Evolutionary conservation across 2,888 invertebrate species (phyloP).

Genomic region (Euspilapteryx auroguttella): DNA sequence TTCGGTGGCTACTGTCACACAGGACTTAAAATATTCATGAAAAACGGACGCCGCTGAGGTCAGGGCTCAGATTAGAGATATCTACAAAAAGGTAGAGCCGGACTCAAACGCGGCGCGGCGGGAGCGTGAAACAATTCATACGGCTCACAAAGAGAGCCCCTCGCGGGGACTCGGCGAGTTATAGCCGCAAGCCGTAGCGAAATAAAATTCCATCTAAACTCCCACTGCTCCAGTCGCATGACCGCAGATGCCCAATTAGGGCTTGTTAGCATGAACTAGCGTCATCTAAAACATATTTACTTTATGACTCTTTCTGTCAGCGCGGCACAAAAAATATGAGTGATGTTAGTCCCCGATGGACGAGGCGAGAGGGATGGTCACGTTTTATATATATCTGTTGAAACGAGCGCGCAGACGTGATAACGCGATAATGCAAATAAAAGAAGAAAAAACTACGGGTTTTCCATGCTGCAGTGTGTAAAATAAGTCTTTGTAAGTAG

Average conservation of each 20-base stretch:
- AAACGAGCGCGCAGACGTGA: slow-evolving; percentile 31
- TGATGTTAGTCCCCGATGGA: slow-evolving; percentile 15
- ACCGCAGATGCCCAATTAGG: too few species aligned
- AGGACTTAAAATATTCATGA: slow-evolving; percentile 49
- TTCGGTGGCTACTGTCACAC: slow-evolving; percentile 27
- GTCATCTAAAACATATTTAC: too few species aligned
- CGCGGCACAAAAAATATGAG: too few species aligned
- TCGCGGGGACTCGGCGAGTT: slow-evolving; percentile 9
- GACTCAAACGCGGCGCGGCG: too few species aligned
- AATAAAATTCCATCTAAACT: slow-evolving; percentile 31
- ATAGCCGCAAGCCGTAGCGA: slow-evolving; percentile 11
- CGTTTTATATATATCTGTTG: slow-evolving; percentile 42
- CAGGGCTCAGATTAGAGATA: slow-evolving; percentile 33
- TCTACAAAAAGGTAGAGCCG: slow-evolving; percentile 27
- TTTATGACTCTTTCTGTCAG: too few species aligned
- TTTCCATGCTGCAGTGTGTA: slow-evolving; percentile 1
- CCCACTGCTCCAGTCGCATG: too few species aligned
- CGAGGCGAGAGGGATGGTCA: slow-evolving; percentile 33
- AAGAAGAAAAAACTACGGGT: slow-evolving; percentile 8
- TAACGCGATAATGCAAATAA: slow-evolving; percentile 29
- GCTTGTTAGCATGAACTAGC: too few species aligned
- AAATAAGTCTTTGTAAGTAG: too few species aligned
- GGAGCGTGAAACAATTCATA: slow-evolving; percentile 27
- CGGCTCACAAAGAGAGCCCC: slow-evolving; percentile 1
- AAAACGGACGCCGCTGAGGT: slow-evolving; percentile 27